Evolutionary conservation across 2,797 vertebrate genomes (phyloP).

Genomic region (Luscinia megarhynchos): DNA sequence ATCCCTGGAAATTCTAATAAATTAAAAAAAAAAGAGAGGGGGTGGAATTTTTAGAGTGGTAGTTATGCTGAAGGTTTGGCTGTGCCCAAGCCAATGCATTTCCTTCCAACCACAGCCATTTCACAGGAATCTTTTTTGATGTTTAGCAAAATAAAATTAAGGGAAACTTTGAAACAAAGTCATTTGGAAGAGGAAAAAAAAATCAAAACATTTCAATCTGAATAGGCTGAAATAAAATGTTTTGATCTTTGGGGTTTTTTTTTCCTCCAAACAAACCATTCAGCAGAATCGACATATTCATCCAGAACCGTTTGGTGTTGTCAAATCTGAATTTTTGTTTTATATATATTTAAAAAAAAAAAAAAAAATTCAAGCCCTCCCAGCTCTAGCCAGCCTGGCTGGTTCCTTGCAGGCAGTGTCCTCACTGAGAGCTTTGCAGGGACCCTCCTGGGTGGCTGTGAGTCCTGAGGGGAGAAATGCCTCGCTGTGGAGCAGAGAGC

Average conservation of each 20-base stretch:
- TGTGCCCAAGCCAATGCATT: not conserved
- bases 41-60: not conserved
- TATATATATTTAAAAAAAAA: no score
- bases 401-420: not conserved
- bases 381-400: not conserved
- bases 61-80: conserved; percentile 22
- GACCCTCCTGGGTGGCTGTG: not conserved
- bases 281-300: not conserved
- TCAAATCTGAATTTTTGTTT: not conserved
- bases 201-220: conserved; percentile 62
- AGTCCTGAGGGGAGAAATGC: not conserved
- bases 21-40: not conserved
- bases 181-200: conserved; percentile 17
- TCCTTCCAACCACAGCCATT: conserved; percentile 21
- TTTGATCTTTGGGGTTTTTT: not conserved
- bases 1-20: conserved; percentile 25
- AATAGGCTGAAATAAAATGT: conserved; percentile 36
- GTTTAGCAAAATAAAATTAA: conserved; percentile 42
- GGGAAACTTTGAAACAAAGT: conserved; percentile 64
- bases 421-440: not conserved
- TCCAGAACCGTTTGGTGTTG: conserved; percentile 33
- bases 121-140: not conserved
- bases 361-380: not conserved
- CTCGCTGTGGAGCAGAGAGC: not conserved
- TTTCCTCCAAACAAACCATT: conserved; percentile 27